Base-by-base conservation (phyloP, 2,113 vertebrate genomes). In the Theropithecus gelada region DNA sequence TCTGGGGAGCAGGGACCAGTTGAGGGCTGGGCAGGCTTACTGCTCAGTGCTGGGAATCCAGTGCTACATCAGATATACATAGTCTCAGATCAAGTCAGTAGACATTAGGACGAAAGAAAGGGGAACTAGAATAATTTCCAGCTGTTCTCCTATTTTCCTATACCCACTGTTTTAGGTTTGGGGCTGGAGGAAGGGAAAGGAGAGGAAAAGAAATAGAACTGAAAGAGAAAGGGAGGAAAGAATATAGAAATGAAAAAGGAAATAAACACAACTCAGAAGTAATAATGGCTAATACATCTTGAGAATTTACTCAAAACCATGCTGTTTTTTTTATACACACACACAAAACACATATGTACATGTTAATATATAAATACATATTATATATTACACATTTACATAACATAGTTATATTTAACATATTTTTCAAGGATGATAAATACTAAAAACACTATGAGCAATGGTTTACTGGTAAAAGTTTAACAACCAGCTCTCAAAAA, bases 341-440 rank as follows among this genome's bases (percentile, higher is more conserved):
- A 94, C 8, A 64, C 7, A 38, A 30, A 80, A 55, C 89, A 78
- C 32, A 48, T 43, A 52, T 11, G 73, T 89, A 88, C 18, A 72
- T 45, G 25, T 75, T 55, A 87, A 84, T 64, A 89, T 82, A n/a
- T 83, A 75, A 57, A n/a, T 30, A 64, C 10, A 57, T 78, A 70
- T 13, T 17, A 55, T 64, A 57, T 18, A 82, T 75, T 48, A 96
- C 6, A 68, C 57, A 43, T 55, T 93, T 43, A 76, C 43, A 27
- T 61, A 84, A 73, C 35, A 91, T 78, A 52, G 40, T 27, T 79
- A 43, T 50, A 27, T n/a, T 80, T 80, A 96, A 93, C 22, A 30
- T 68, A 78, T 87, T 80, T 50, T 94, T 93, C 79, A 93, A 96
- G 64, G 27, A 80, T 64, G 32, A 90, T 9, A 87, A 96, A 93